Conservation (phyloP, 92 coral and sea anemone genomes). For the Palythoa grandiflora region DNA sequence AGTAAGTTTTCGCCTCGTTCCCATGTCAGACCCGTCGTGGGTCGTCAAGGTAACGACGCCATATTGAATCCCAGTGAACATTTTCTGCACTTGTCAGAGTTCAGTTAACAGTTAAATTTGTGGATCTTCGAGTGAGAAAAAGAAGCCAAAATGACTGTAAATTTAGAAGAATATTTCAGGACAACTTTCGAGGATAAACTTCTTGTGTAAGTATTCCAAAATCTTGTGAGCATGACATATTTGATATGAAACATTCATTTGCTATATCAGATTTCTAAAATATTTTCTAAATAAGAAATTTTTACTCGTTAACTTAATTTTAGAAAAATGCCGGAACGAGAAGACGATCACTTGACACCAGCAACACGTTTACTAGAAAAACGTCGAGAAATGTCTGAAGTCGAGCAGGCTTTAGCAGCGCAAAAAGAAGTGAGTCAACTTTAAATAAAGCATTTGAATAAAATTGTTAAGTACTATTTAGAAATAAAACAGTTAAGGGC, state of each 20-base stretch:
- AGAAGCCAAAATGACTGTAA: constrained; percentile 81
- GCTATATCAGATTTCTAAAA: neutral
- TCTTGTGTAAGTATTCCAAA: constrained; percentile 90
- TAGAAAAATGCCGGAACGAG: constrained; percentile 99
- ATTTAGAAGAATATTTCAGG: constrained; percentile 96
- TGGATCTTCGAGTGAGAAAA: neutral
- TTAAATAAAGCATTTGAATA: neutral
- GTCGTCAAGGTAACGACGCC: constrained; percentile 40
- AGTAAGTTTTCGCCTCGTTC: constrained; percentile 20
- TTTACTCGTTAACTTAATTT: neutral
- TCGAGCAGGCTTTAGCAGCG: constrained; percentile 97
- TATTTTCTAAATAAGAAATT: neutral
- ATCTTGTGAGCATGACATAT: neutral
- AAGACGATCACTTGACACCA: constrained; percentile 98
- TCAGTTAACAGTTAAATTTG: neutral
- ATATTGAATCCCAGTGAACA: constrained; percentile 27
- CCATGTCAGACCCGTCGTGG: neutral
- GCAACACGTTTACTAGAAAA: constrained; percentile 98
- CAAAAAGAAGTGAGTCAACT: constrained; percentile 86
- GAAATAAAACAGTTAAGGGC: neutral
- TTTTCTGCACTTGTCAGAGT: neutral
- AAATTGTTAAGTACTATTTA: neutral
- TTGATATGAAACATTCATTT: neutral
- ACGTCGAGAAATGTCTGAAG: constrained; percentile 98
- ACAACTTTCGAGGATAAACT: constrained; percentile 99